Base-by-base conservation (phyloP, 2,797 vertebrate genomes). In the Neosalanx taihuensis region DNA sequence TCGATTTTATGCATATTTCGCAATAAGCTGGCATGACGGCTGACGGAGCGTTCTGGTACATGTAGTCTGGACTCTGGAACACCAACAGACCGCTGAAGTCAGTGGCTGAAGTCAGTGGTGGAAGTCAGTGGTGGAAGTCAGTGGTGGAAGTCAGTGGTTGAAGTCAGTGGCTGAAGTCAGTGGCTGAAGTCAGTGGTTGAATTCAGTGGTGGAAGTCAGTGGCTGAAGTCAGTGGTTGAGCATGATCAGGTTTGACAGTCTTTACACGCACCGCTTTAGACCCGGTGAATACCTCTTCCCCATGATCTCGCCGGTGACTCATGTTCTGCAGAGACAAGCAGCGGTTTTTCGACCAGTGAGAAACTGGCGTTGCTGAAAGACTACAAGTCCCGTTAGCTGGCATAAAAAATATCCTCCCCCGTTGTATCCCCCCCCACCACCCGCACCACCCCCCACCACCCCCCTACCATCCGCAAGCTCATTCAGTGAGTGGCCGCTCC, bases 371-470 rank as follows among this genome's bases (percentile, higher is more conserved):
- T n/a, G 51, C 51, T n/a, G 23, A 69, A 2, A 76, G 83, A 92
- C 91, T 92, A 89, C 90, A 93, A 81, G 1, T 90, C 90, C 91
- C 92, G 80, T 9, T 18, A 41, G 63, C 46, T 72, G 72, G 64
- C 29, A 17, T n/a, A 10, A 62, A 79, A 83, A 81, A 74, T 70
- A 76, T 57, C 65, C 72, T 60, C 53, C 68, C 59, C 72, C 71
- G 56, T 20, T 66, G 49, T 63, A 51, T 18, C 64, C 56, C 74
- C 73, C 74, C 65, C 23, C 23, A 26, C 23, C 23, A 26, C 23
- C 23, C 23, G 1, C 23, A 26, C 23, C 23, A 26, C 23, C 23
- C 23, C 23, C 23, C 23, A 72, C 20, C 76, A 77, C 20, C 76
- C 77, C 77, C n/a, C 76, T 74, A 80, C 75, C 70, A 74, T 74